Base-by-base conservation (phyloP, 2,113 vertebrate species). In the Thalassarche chlororhynchos region DNA sequence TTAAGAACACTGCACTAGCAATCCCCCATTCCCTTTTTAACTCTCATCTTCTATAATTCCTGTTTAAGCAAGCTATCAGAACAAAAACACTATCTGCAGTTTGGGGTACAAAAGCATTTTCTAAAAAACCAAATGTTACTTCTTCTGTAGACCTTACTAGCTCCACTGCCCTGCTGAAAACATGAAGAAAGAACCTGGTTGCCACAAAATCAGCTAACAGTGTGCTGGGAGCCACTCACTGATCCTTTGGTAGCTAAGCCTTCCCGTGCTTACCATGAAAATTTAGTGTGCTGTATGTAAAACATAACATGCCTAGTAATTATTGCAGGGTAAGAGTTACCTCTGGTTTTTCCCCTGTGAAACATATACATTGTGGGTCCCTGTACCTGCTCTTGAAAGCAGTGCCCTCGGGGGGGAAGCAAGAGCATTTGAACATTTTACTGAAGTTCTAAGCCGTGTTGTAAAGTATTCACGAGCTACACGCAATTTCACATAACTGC, bases 401-500 rank as follows among this genome's bases (percentile, higher is more conserved):
- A 9, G 42, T 6, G 44, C 44, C 51, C 36, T 54, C 8, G 8
- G 44, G 6, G 44, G 44, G 52, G 8, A 38, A 64, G 32, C 25
- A 5, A 4, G 49, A 38, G 25, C 49, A 0, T 17, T 23, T 24
- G 44, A 6, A 19, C 17, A 0, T 17, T 49, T 34, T 29, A 3
- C 9, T 21, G 29, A 11, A 7, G 17, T 46, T 61, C 36, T 10
- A 18, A 19, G 5, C 38, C 19, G 2, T 4, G 24, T 4, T 31
- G 17, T 9, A 16, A 40, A 16, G 69, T 9, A 0, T 6, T 14
- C 7, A 3, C 2, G 10, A 25, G 0, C n/a, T 20, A 1, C 4
- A 4, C 4, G 8, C 28, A 7, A 2, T 34, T 47, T 61, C 36
- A 10, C 23, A 4, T 5, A 17, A 4, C 69, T 19, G 1, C 3